phyloP scores from a whole-genome alignment of 2,888 invertebrate species.

The Tiliacea aurago region DNA sequence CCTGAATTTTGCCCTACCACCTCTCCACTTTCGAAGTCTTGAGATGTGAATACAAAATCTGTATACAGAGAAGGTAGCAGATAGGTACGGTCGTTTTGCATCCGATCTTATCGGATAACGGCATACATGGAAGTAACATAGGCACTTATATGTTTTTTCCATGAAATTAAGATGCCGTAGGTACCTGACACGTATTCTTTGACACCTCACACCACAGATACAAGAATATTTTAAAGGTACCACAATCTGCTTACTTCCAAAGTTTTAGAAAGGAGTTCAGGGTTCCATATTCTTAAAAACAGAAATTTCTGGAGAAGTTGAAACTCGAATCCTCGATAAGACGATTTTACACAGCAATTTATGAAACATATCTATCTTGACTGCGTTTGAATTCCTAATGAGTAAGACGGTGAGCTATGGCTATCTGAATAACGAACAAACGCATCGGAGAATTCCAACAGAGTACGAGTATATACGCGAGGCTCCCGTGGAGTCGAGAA shows the following conservation, averaged over 20 bases:
- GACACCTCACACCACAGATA: not conserved
- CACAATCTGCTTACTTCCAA: not conserved
- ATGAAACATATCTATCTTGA: not conserved
- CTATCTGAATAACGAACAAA: constrained; percentile 42
- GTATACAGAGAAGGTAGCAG: constrained; percentile 21
- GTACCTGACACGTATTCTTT: not conserved
- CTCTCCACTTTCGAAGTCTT: not conserved
- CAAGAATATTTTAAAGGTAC: not conserved
- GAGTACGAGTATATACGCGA: constrained; percentile 39
- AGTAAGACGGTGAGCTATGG: constrained; percentile 20
- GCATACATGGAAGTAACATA: constrained; percentile 1
- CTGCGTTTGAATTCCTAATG: constrained; percentile 24
- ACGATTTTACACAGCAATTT: constrained; percentile 9
- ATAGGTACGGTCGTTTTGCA: constrained; percentile 18
- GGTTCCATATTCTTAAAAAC: not conserved
- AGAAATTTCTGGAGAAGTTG: not conserved
- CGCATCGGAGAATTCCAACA: constrained; percentile 48
- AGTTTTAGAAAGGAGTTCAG: not conserved
- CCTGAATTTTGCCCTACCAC: no score
- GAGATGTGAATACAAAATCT: constrained; percentile 6
- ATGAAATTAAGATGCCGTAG: constrained; percentile 20
- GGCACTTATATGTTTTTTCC: constrained; percentile 6
- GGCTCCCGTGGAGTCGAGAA: constrained; percentile 65
- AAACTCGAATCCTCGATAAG: not conserved
- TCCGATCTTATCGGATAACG: constrained; percentile 27